A percentile compares a stretch with the other conserved stretches of the same genome.
Conservation (phyloP, 2,113 vertebrate genomes). For the Pleuronectes platessa region DNA sequence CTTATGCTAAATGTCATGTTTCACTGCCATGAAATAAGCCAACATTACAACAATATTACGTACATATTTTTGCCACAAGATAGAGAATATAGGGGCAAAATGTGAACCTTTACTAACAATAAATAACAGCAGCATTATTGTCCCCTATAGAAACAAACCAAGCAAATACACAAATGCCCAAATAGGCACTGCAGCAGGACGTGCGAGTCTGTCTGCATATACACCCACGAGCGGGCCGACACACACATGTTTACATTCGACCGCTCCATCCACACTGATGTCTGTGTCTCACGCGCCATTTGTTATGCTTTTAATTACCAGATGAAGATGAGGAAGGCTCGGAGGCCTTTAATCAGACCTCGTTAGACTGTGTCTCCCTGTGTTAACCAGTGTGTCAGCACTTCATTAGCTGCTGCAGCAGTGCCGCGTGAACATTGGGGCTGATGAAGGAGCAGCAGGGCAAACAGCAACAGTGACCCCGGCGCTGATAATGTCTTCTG, state of each 20-base stretch:
- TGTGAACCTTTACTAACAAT: neutral
- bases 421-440: slow-evolving; percentile 46
- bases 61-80: neutral
- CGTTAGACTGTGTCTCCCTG: slow-evolving; percentile 73
- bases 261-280: slow-evolving; percentile 11
- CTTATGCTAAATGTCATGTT: too few relatives aligned
- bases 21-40: neutral
- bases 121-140: neutral
- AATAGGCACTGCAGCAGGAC: neutral
- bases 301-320: slow-evolving; percentile 78
- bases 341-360: slow-evolving; percentile 79
- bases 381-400: slow-evolving; percentile 76
- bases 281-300: slow-evolving; percentile 41
- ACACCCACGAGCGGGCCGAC: neutral
- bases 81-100: neutral
- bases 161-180: neutral
- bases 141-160: slow-evolving; percentile 6
- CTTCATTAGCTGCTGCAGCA: slow-evolving; percentile 74
- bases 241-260: slow-evolving; percentile 13
- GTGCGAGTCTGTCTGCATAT: neutral
- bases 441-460: slow-evolving; percentile 23
- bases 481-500: slow-evolving; percentile 2
- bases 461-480: slow-evolving; percentile 31
- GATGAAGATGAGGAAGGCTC: slow-evolving; percentile 63
- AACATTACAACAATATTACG: neutral